phyloP scores from a whole-genome alignment of 2,888 invertebrate genomes.

The Heliconius ethilla region DNA sequence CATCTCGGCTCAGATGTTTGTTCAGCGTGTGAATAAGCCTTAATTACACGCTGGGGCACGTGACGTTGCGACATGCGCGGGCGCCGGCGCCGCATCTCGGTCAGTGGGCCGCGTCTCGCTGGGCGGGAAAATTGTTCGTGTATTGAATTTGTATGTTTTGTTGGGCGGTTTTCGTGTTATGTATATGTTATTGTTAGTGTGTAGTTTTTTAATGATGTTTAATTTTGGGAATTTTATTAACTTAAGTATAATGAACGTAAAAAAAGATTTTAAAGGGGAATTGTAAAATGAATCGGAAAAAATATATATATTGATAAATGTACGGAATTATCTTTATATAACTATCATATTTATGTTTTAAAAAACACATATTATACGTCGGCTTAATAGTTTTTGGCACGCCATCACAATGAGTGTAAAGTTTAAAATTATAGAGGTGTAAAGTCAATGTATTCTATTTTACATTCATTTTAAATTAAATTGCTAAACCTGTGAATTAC shows the following conservation, averaged over 20 bases:
- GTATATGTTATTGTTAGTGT: background rate
- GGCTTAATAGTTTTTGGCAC: background rate
- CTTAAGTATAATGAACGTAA: background rate
- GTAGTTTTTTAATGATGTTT: background rate
- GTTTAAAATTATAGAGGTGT: background rate
- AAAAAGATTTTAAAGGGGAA: too few species aligned
- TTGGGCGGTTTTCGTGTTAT: constrained; percentile 30
- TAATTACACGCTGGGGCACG: constrained; percentile 26
- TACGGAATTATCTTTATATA: too few species aligned
- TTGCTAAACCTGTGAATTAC: background rate
- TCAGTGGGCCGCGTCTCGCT: constrained; percentile 62
- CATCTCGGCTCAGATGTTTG: constrained; percentile 16
- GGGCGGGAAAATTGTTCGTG: constrained; percentile 38
- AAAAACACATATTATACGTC: background rate
- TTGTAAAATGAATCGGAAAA: too few species aligned
- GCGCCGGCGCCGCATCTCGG: constrained; percentile 58
- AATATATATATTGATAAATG: too few species aligned
- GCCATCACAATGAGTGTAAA: background rate
- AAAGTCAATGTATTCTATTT: background rate
- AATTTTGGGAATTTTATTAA: background rate
- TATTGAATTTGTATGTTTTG: background rate
- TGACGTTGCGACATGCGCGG: constrained; percentile 46
- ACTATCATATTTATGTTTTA: too few species aligned
- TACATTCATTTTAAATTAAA: background rate
- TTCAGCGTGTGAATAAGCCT: background rate